These are phyloP conservation scores for Biston stratarius DNA, from an alignment of 2,888 invertebrate genomes.

Conservation along the genomic window DNA sequence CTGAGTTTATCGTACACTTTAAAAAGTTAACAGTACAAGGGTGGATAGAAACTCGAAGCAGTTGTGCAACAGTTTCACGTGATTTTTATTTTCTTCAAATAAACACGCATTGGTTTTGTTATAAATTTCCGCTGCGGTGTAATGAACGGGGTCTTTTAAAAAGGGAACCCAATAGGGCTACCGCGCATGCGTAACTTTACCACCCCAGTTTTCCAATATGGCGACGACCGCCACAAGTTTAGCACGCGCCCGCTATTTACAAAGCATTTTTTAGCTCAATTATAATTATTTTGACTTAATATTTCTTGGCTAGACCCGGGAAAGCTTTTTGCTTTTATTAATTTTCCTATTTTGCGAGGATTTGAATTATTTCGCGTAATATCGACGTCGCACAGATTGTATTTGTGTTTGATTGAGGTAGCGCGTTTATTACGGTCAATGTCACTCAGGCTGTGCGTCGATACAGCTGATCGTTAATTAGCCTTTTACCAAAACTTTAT, in stretches of 20 bases:
- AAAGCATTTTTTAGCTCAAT: conserved; percentile 44
- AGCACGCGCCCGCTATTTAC: conserved; percentile 78
- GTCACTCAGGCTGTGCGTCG: conserved; percentile 56
- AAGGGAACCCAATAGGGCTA: conserved; percentile 63
- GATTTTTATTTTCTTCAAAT: conserved; percentile 51
- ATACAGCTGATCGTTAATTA: conserved; percentile 50
- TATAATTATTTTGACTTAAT: conserved; percentile 39
- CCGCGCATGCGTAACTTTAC: conserved; percentile 73
- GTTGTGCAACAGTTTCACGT: conserved; percentile 37
- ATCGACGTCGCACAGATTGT: conserved; percentile 63
- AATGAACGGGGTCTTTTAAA: conserved; percentile 59
- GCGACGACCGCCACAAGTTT: conserved; percentile 78
- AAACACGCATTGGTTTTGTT: conserved; percentile 48
- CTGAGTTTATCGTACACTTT: conserved; percentile 20
- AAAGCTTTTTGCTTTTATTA: conserved; percentile 40
- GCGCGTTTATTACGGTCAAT: conserved; percentile 61
- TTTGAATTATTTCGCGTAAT: conserved; percentile 43
- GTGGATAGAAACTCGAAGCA: conserved; percentile 45
- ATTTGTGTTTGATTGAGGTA: conserved; percentile 62
- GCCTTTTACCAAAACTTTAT: conserved; percentile 18
- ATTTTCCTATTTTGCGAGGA: conserved; percentile 42
- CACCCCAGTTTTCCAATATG: conserved; percentile 81
- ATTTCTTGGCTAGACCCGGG: neutral
- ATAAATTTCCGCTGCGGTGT: conserved; percentile 43
- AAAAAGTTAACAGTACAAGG: conserved; percentile 20